Percentiles rank a stretch among this genome's conserved stretches.
phyloP scores from a whole-genome alignment of 2,113 vertebrate species.

The Bettongia penicillata region DNA sequence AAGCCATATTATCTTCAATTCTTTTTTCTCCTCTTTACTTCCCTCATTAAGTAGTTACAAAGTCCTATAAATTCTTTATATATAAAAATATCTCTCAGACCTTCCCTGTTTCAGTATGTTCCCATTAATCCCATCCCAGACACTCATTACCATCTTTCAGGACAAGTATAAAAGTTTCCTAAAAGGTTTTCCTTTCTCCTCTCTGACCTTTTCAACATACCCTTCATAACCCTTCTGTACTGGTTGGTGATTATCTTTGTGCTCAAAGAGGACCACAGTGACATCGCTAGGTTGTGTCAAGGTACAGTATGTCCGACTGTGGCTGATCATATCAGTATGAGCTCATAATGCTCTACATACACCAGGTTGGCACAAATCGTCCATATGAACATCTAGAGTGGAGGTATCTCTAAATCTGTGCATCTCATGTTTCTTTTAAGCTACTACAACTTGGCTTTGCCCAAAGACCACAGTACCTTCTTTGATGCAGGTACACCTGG shows the following conservation, averaged over 20 bases:
- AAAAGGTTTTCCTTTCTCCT: not conserved
- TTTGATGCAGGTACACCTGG: not conserved
- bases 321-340: not conserved
- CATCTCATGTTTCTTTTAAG: not conserved
- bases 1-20: not conserved
- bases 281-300: not conserved
- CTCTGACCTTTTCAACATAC: not conserved
- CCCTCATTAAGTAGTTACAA: not conserved
- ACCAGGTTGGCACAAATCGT: not conserved
- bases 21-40: not conserved
- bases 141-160: not conserved
- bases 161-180: not conserved
- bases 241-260: not conserved
- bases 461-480: no score
- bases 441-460: not conserved
- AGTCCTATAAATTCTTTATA: not conserved
- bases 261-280: not conserved
- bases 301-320: not conserved
- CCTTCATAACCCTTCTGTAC: not conserved
- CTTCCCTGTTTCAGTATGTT: not conserved
- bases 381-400: not conserved
- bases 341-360: no score
- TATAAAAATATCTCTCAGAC: not conserved
- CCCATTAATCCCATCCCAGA: not conserved
- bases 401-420: not conserved